Percentiles rank a stretch among this genome's conserved stretches.
Evolutionary conservation across 2,113 vertebrate genomes (phyloP).

Genomic region (Dolichotis patagonum): DNA sequence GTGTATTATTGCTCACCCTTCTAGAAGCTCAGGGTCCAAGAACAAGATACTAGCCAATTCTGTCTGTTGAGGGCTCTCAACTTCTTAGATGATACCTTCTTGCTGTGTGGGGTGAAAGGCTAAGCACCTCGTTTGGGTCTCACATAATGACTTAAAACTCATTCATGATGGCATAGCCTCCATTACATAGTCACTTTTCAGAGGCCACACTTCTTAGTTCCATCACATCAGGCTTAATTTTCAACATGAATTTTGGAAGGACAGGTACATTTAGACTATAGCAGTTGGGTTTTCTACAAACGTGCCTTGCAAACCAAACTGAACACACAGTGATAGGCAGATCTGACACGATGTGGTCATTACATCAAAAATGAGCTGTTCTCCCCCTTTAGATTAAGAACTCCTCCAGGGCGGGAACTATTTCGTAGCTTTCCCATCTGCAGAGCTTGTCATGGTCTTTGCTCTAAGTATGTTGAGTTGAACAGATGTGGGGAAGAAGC

Average conservation of each 20-base stretch:
- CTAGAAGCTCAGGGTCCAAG: not conserved
- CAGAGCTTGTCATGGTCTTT: slow-evolving; percentile 11
- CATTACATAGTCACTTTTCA: not conserved
- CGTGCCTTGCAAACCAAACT: not conserved
- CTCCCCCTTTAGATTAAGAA: not conserved
- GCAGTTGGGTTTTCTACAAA: not conserved
- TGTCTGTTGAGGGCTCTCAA: not conserved
- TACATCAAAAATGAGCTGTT: not conserved
- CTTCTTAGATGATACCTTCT: not conserved
- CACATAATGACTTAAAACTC: not conserved
- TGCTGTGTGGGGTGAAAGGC: not conserved
- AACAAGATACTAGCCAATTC: not conserved
- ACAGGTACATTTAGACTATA: not conserved
- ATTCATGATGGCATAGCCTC: not conserved
- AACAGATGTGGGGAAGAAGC: not conserved
- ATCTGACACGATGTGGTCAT: not conserved
- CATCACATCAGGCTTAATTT: not conserved
- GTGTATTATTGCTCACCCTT: not conserved
- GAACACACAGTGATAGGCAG: not conserved
- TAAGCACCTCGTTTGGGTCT: not conserved
- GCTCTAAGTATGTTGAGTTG: not conserved
- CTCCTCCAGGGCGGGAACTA: not conserved
- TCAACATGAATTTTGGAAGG: not conserved
- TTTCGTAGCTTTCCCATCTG: slow-evolving; percentile 15
- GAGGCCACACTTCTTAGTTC: not conserved